A percentile compares a stretch with the other conserved stretches of the same genome.
Evolutionary conservation across 64 coral and sea anemone genomes (phyloP).

Genomic region (Porites australiensis): DNA sequence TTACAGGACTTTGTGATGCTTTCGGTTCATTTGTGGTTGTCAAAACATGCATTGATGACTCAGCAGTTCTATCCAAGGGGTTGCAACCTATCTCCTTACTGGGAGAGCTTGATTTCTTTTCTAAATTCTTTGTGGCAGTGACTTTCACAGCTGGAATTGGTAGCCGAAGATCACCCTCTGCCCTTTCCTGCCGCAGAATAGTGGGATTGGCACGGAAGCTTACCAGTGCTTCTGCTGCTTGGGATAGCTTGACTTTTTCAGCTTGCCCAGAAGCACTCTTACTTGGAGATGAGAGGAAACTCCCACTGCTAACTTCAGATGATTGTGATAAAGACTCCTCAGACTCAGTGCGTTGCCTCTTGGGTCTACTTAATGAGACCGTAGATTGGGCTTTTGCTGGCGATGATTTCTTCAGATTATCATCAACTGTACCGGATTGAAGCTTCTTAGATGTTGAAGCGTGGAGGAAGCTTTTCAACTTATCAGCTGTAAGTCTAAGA

Average conservation of each 20-base stretch:
- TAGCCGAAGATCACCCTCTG: neutral
- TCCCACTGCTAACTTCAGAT: neutral
- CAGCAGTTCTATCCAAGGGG: neutral
- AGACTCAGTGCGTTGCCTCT: neutral
- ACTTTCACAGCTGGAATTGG: neutral
- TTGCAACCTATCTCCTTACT: too few relatives aligned
- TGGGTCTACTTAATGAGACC: neutral
- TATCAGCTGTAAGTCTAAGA: slow-evolving; percentile 34
- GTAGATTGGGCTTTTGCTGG: neutral
- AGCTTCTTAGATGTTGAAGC: neutral
- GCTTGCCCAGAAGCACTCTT: slow-evolving; percentile 3
- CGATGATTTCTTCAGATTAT: neutral
- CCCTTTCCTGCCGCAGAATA: slow-evolving; percentile 6
- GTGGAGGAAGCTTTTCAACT: neutral
- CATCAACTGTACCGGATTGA: neutral
- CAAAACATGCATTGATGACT: neutral
- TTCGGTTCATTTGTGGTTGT: neutral
- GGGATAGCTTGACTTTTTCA: slow-evolving; percentile 58
- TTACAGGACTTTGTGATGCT: neutral
- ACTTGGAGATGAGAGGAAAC: neutral
- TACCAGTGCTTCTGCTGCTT: slow-evolving; percentile 71
- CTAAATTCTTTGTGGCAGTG: neutral
- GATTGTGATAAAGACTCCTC: neutral
- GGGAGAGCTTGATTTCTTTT: neutral
- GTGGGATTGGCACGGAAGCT: slow-evolving; percentile 68